These are phyloP conservation scores for Junco hyemalis DNA, from an alignment of 2,113 vertebrate genomes.

Conservation along the genomic window DNA sequence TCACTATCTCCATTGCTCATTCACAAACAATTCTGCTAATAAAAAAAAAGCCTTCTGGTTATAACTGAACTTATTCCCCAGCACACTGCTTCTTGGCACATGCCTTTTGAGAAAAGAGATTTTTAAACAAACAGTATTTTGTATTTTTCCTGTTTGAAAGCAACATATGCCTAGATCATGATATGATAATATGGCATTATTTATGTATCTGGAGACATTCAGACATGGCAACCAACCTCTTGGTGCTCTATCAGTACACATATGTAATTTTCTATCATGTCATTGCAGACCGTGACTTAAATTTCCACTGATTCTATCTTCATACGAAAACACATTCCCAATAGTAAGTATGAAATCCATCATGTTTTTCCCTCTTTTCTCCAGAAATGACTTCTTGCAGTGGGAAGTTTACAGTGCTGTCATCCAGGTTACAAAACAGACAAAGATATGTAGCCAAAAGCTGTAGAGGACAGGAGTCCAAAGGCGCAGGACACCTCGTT, in stretches of 20 bases:
- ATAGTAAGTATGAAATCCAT: not conserved
- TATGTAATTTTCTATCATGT: not conserved
- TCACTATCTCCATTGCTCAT: conserved; percentile 42
- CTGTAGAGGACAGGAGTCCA: not conserved
- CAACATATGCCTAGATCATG: not conserved
- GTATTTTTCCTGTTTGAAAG: not conserved
- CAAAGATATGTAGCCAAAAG: not conserved
- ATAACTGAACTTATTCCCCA: not conserved
- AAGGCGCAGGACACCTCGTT: accelerated
- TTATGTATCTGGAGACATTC: not conserved
- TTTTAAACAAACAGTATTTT: not conserved
- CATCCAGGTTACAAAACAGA: not conserved
- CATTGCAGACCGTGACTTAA: not conserved
- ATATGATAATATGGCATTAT: not conserved
- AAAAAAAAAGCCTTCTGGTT: not conserved
- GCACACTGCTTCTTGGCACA: not conserved
- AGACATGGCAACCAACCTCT: not conserved
- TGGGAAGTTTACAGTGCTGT: not conserved
- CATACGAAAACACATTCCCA: not conserved
- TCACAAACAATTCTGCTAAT: conserved; percentile 39
- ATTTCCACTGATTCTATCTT: not conserved
- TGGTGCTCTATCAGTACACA: not conserved
- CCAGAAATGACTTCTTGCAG: not conserved
- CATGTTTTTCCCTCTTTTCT: not conserved
- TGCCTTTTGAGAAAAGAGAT: not conserved